These are phyloP conservation scores for Nomada goodeniana DNA, from an alignment of 2,888 invertebrate genomes.

Conservation along the genomic window DNA sequence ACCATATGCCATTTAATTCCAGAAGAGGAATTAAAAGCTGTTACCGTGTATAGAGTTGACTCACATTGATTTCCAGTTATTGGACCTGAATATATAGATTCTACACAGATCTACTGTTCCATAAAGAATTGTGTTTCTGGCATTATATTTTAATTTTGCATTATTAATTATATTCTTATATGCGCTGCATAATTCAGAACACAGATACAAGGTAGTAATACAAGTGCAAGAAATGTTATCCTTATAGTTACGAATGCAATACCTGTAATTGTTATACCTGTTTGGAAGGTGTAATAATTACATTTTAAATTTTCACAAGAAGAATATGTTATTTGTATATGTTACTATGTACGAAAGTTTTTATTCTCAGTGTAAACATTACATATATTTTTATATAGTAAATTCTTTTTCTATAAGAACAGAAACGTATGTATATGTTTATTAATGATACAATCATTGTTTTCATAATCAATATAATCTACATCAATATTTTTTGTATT, in stretches of 20 bases:
- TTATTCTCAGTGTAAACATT: not conserved
- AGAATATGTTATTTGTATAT: not conserved
- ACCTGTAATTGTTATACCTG: not conserved
- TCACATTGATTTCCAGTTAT: constrained; percentile 86
- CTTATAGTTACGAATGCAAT: constrained; percentile 1
- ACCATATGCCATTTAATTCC: constrained; percentile 51
- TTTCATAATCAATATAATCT: constrained; percentile 16
- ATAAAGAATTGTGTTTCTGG: constrained; percentile 76
- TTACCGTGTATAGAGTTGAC: not conserved
- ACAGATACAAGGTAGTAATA: constrained; percentile 65
- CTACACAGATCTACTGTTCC: constrained; percentile 67
- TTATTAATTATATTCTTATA: constrained; percentile 65
- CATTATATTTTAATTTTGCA: constrained; percentile 70
- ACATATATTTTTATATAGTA: constrained; percentile 9
- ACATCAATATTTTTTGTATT: constrained; percentile 21
- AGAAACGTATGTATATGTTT: constrained; percentile 1
- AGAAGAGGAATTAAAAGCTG: not conserved
- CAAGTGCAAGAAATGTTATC: constrained; percentile 46
- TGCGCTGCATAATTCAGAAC: constrained; percentile 52
- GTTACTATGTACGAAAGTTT: not conserved
- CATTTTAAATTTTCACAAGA: constrained; percentile 62
- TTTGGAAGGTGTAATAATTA: not conserved
- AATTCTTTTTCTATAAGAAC: not conserved
- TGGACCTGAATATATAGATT: constrained; percentile 74
- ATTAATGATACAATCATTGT: not conserved